Evolutionary conservation across 1,140 invertebrate genomes (phyloP).

Genomic region (Leptinotarsa undecemlineata): DNA sequence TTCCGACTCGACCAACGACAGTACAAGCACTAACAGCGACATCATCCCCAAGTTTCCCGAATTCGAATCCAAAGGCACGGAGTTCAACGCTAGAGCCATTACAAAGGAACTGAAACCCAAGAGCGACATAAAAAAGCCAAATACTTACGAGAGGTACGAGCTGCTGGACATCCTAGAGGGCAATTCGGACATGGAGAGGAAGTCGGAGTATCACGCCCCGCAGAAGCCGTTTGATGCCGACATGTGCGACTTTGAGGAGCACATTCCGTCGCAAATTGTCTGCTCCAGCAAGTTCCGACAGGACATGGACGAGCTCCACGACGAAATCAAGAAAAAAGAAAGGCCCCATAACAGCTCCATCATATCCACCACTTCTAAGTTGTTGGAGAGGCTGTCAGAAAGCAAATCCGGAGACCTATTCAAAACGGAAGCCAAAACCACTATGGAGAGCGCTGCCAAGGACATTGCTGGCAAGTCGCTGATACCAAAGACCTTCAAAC

Average conservation of each 20-base stretch:
- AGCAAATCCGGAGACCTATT: constrained; percentile 10
- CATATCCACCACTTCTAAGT: constrained; percentile 37
- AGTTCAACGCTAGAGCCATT: constrained; percentile 36
- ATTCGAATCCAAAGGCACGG: constrained; percentile 24
- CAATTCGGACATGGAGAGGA: constrained; percentile 34
- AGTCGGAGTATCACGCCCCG: constrained; percentile 27
- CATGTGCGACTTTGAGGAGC: constrained; percentile 46
- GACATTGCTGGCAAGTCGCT: background rate
- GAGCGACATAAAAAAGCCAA: constrained; percentile 21
- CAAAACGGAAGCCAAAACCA: background rate
- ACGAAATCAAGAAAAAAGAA: constrained; percentile 22
- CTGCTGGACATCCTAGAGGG: constrained; percentile 39
- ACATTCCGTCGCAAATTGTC: constrained; percentile 46
- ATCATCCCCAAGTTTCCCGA: background rate
- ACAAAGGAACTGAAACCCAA: constrained; percentile 30
- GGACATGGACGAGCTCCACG: constrained; percentile 6
- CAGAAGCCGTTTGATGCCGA: constrained; percentile 30
- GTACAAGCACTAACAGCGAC: background rate
- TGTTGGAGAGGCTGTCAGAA: constrained; percentile 38
- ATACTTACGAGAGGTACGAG: constrained; percentile 32
- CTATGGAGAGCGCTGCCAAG: constrained; percentile 9
- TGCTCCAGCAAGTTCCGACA: constrained; percentile 34
- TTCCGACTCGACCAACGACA: constrained; percentile 34
- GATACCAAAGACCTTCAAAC: background rate
- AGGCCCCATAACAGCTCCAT: constrained; percentile 19